Percentiles rank a stretch among this genome's conserved stretches.
These are phyloP conservation scores for Leptonema lineaticorne DNA, from an alignment of 1,140 invertebrate genomes.

Conservation along the genomic window DNA sequence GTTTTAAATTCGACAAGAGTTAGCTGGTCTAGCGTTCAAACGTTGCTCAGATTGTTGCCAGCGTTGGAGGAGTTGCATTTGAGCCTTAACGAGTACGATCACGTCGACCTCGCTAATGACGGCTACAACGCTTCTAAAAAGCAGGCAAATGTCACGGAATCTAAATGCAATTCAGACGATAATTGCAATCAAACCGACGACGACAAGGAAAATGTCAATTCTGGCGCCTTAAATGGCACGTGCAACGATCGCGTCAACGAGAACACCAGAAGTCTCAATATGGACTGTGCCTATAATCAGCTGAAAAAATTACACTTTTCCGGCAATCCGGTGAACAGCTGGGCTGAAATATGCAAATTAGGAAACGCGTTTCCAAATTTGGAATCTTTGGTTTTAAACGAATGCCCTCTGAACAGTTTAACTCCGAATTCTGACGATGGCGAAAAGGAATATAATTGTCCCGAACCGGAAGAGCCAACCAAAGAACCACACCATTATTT, in stretches of 20 bases:
- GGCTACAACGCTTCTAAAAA: constrained; percentile 26
- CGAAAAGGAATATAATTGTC: constrained; percentile 54
- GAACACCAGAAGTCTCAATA: constrained; percentile 36
- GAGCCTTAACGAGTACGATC: constrained; percentile 81
- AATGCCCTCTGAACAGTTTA: constrained; percentile 74
- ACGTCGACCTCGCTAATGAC: constrained; percentile 59
- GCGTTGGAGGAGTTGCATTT: constrained; percentile 87
- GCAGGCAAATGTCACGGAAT: constrained; percentile 47
- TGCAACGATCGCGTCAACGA: constrained; percentile 37
- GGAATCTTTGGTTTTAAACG: constrained; percentile 80
- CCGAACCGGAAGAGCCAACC: constrained; percentile 45
- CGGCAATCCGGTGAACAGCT: constrained; percentile 78
- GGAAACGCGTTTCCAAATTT: constrained; percentile 82
- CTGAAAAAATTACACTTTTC: constrained; percentile 79
- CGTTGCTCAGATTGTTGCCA: constrained; percentile 71
- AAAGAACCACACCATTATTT: constrained; percentile 50
- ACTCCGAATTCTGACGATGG: constrained; percentile 50
- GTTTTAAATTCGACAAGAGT: constrained; percentile 85
- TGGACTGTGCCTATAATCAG: constrained; percentile 55
- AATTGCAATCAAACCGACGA: constrained; percentile 64
- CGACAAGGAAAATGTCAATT: constrained; percentile 40
- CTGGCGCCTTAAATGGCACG: constrained; percentile 20
- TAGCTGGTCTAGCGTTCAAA: constrained; percentile 79
- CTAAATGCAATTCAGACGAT: constrained; percentile 55
- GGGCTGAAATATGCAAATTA: constrained; percentile 80